phyloP scores from a whole-genome alignment of 1,140 invertebrate genomes.

The Saccostrea echinata region DNA sequence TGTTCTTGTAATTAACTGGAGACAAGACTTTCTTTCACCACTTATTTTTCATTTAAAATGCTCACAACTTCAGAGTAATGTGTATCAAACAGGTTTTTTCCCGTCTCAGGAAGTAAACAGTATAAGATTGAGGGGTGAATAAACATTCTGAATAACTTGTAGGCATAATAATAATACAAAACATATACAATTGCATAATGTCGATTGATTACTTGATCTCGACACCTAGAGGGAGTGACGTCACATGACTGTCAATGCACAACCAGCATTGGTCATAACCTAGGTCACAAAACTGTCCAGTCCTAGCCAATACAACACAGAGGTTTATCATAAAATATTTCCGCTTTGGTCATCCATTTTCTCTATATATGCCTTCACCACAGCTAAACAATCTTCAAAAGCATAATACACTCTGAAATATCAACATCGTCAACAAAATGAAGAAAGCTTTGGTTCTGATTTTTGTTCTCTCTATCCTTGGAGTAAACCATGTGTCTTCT shows the following conservation, averaged over 20 bases:
- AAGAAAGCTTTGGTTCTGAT: neutral
- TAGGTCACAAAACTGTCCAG: constrained; percentile 29
- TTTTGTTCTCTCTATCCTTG: neutral
- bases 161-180: neutral
- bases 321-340: neutral
- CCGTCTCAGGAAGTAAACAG: too few species aligned
- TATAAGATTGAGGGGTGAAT: too few species aligned
- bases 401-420: neutral
- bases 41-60: too few species aligned
- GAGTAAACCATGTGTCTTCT: constrained; percentile 7
- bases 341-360: neutral
- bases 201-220: neutral
- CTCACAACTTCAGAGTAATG: too few species aligned
- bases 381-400: neutral
- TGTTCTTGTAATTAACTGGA: too few species aligned
- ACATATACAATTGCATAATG: neutral
- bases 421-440: neutral
- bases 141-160: too few species aligned
- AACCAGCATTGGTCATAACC: neutral
- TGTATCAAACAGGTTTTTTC: too few species aligned
- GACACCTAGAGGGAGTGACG: constrained; percentile 4
- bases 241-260: neutral
- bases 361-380: neutral
- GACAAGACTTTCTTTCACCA: too few species aligned
- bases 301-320: neutral